Conservation (phyloP, 2,797 vertebrate genomes). For the Aplochiton taeniatus region DNA sequence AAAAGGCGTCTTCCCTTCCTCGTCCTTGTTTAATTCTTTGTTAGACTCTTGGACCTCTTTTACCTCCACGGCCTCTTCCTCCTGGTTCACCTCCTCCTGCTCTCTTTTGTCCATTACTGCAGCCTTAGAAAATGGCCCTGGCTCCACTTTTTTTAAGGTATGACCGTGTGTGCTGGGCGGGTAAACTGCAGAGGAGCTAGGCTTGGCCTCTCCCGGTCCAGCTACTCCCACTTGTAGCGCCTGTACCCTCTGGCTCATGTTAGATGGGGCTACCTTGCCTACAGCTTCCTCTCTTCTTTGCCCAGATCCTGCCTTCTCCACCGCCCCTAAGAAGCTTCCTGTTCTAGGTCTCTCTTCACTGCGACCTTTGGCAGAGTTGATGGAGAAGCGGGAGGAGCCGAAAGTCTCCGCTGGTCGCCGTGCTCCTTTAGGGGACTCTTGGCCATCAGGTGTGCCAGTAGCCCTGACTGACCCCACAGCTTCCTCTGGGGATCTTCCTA, state of each 20-base stretch:
- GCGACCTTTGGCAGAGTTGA: slow-evolving; percentile 69
- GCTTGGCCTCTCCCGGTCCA: slow-evolving; percentile 57
- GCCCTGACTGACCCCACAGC: slow-evolving; percentile 25
- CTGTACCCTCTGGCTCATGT: slow-evolving; percentile 39
- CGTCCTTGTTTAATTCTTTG: slow-evolving; percentile 23
- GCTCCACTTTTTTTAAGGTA: slow-evolving; percentile 45
- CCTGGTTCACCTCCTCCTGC: slow-evolving; percentile 34
- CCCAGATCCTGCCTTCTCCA: slow-evolving; percentile 56
- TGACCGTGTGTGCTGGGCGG: slow-evolving; percentile 45
- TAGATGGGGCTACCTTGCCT: slow-evolving; percentile 23
- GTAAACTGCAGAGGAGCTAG: slow-evolving; percentile 11
- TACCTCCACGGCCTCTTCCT: slow-evolving; percentile 54
- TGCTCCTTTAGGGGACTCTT: slow-evolving; percentile 32
- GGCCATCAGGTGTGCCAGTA: slow-evolving; percentile 31
- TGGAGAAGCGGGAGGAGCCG: slow-evolving; percentile 73
- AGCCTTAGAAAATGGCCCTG: slow-evolving; percentile 18
- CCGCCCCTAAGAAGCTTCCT: slow-evolving; percentile 68
- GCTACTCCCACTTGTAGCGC: slow-evolving; percentile 22
- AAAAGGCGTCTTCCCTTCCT: slow-evolving; percentile 78
- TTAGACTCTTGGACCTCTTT: slow-evolving; percentile 33
- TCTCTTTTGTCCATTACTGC: slow-evolving; percentile 19
- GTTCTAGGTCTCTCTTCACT: slow-evolving; percentile 70
- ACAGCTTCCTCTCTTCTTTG: slow-evolving; percentile 7
- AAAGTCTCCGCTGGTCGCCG: slow-evolving; percentile 51
- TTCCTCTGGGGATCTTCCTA: slow-evolving; percentile 27